Base-by-base conservation (phyloP, 2,797 vertebrate species). In the Notoglanidium macrostoma region DNA sequence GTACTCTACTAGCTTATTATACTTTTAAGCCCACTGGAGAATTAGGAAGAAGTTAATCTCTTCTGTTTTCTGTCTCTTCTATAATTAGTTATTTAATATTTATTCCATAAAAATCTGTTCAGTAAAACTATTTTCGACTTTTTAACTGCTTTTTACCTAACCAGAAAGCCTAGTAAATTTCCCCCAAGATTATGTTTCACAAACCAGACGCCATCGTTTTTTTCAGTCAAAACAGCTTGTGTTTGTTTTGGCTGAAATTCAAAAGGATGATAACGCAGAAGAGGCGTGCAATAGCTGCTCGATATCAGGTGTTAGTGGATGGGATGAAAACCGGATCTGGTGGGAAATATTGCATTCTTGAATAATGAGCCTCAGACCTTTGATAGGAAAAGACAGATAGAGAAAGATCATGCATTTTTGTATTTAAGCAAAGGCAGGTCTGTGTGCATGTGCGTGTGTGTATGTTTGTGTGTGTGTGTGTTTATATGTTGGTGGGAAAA, bases 191-290 rank as follows among this genome's bases (percentile, higher is more conserved):
- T 10, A 5, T 19, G 21, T 67, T 67, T 29, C 7, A 83, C 80
- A 29, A 65, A 32, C 14, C 26, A 49, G 35, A 49, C 44, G 5
- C 59, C 26, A 67, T 29, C 2, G 40, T 44, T 32, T 55, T 21
- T 78, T 76, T 0, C n/a, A 83, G 63, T 32, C 63, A 70, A 83
- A 83, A 70, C 81, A 23, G n/a, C 7, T 19, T 32, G 63, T 54
- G 79, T 68, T 83, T 70, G 44, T 70, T 68, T 68, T 54, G 81
- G 81, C 81, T 54, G 5, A 1, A 32, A 35, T 21, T 68, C 46
- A 21, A 32, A 83, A 35, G n/a, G 44, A 51, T 1, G 17, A 67
- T 67, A 51, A 29, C 26, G 29, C 40, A 51, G 44, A 65, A 49
- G 59, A 65, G 59, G 44, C 51, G 40, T 49, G 59, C 15, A 65